phyloP scores from a whole-genome alignment of 2,113 vertebrate genomes.

The Halcyon malimbica region DNA sequence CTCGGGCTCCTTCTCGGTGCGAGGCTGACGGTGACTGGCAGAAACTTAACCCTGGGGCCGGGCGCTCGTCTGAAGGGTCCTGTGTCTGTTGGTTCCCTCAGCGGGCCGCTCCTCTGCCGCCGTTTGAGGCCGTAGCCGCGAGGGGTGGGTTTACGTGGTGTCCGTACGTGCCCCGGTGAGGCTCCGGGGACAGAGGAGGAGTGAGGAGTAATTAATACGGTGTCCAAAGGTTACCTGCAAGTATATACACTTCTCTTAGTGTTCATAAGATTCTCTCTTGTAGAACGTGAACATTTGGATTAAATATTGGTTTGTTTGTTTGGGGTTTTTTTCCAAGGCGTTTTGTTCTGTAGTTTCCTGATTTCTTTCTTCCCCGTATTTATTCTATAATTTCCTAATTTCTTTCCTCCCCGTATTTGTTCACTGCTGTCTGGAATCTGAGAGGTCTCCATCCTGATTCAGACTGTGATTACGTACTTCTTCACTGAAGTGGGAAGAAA shows the following conservation, averaged over 20 bases:
- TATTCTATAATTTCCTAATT: background rate
- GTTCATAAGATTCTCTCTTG: accelerated
- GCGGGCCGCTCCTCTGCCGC: accelerated
- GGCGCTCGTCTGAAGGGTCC: accelerated
- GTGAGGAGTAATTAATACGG: accelerated
- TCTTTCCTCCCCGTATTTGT: accelerated
- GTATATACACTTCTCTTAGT: accelerated
- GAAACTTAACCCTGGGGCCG: accelerated
- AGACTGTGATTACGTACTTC: background rate
- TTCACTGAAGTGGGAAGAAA: background rate
- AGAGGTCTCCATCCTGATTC: background rate
- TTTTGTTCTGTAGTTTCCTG: background rate
- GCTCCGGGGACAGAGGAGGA: accelerated
- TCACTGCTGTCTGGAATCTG: background rate
- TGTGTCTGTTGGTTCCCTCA: accelerated
- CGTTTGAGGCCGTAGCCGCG: accelerated
- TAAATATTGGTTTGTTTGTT: background rate
- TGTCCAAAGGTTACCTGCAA: background rate
- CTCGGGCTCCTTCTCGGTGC: accelerated
- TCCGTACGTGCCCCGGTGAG: accelerated
- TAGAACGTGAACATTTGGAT: accelerated
- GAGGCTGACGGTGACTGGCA: accelerated
- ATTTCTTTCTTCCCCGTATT: accelerated
- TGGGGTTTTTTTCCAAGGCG: background rate
- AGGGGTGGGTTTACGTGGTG: accelerated